These are phyloP conservation scores for Trachythela sp. DNA, from an alignment of 64 coral and sea anemone species.

Conservation along the genomic window DNA sequence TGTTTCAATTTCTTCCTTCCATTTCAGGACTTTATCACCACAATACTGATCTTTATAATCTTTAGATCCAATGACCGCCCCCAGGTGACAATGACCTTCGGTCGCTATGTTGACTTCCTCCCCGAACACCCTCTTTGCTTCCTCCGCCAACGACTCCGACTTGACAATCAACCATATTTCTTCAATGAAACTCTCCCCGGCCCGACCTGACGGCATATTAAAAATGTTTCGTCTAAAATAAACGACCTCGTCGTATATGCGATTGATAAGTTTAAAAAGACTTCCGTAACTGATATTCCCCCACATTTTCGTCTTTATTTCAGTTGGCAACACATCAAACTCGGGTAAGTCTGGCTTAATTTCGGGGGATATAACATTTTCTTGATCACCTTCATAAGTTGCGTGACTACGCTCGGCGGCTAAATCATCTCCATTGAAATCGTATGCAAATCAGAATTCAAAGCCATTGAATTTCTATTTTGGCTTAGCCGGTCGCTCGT, in stretches of 20 bases:
- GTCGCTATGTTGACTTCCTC: not conserved
- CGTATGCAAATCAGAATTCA: too few species aligned
- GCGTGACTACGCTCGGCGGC: too few species aligned
- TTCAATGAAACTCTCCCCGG: not conserved
- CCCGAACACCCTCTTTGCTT: not conserved
- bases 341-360: not conserved
- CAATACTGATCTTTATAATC: not conserved
- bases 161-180: not conserved
- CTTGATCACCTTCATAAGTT: too few species aligned
- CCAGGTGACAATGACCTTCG: not conserved
- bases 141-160: not conserved
- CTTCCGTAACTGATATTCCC: too few species aligned
- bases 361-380: too few species aligned
- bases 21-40: not conserved
- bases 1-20: not conserved
- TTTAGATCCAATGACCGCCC: not conserved
- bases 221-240: conserved; percentile 14
- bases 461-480: too few species aligned
- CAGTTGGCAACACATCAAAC: not conserved
- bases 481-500: too few species aligned
- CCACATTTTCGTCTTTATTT: not conserved
- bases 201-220: not conserved
- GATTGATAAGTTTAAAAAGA: too few species aligned
- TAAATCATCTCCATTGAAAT: too few species aligned
- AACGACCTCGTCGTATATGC: conserved; percentile 16